Base-by-base conservation (phyloP, 2,113 vertebrate species). In the Silurus glanis region DNA sequence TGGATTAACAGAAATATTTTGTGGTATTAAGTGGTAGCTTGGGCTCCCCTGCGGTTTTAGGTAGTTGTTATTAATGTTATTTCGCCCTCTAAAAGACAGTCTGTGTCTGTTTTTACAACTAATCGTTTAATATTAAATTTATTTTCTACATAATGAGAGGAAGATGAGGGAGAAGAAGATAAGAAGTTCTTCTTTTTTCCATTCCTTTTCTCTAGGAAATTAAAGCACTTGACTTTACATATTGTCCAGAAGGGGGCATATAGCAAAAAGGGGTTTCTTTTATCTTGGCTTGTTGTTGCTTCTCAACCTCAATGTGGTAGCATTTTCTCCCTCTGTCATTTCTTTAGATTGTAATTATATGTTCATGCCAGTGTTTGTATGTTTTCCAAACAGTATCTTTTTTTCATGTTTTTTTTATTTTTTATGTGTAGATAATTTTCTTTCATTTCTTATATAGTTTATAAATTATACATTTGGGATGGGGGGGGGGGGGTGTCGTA, bases 271-370 rank as follows among this genome's bases (percentile, higher is more conserved):
- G 17, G 25, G 7, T 74, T 49, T 49, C 9, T 74, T 51, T 51
- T 2, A 9, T 6, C 10, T 51, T 51, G 49, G 21, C 72, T 51
- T 75, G 53, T n/a, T 83, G 61, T 85, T 13, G 53, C 83, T 67
- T 37, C 13, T 76, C 71, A 83, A 76, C 81, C 71, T 81, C 58
- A 37, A 37, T 83, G 55, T 89, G 62, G 79, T 85, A 85, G 83
- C 71, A 9, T 81, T 12, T 37, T 67, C 88, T 85, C 62, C 47
- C 6, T 66, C 47, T 83, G 16, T 81, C 83, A 58, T 53, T 72
- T 6, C 49, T 66, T 79, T 17, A 59, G 47, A 61, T 37, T 71
- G 25, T 81, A 72, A 80, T 67, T 59, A 5, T 78, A 78, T 6
- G 9, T 80, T 66, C 47, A 66, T 45, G 12, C 55, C 8, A 51